Evolutionary conservation across 2,797 vertebrate species (phyloP).

Genomic region (Nasua narica): DNA sequence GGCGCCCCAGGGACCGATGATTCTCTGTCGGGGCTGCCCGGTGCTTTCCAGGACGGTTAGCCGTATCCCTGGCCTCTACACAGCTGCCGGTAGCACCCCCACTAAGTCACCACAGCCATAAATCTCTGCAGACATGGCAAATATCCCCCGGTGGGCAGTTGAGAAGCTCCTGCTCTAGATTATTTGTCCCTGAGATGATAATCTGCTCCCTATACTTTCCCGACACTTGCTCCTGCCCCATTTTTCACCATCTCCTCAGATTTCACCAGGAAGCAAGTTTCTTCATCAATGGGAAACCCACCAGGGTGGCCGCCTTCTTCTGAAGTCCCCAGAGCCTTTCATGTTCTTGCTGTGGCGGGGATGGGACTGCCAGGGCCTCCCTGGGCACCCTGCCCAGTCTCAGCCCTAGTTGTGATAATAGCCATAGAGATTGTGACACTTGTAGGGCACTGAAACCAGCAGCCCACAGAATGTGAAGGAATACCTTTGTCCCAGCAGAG

Average conservation of each 20-base stretch:
- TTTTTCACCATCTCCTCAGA: not conserved
- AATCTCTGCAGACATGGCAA: not conserved
- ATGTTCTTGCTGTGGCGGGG: not conserved
- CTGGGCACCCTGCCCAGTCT: not conserved
- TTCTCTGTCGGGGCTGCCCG: not conserved
- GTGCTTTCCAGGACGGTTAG: not conserved
- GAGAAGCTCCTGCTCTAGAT: not conserved
- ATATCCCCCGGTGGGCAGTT: not conserved
- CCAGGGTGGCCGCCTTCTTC: not conserved
- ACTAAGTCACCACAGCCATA: not conserved
- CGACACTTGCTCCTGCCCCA: not conserved
- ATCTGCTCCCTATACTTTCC: not conserved
- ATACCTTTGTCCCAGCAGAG: not conserved
- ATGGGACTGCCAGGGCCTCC: not conserved
- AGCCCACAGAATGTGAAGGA: not conserved
- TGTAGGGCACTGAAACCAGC: not conserved
- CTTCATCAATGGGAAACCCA: not conserved
- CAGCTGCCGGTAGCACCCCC: not conserved
- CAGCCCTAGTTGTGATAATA: not conserved
- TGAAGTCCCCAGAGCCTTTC: not conserved
- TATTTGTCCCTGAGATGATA: not conserved
- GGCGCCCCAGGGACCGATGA: not conserved
- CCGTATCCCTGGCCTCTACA: not conserved
- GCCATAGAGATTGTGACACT: not conserved
- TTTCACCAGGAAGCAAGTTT: not conserved